Percentiles rank a stretch among this genome's conserved stretches.
These are phyloP conservation scores for Hiodon tergisus DNA, from an alignment of 2,113 vertebrate genomes.

Conservation along the genomic window DNA sequence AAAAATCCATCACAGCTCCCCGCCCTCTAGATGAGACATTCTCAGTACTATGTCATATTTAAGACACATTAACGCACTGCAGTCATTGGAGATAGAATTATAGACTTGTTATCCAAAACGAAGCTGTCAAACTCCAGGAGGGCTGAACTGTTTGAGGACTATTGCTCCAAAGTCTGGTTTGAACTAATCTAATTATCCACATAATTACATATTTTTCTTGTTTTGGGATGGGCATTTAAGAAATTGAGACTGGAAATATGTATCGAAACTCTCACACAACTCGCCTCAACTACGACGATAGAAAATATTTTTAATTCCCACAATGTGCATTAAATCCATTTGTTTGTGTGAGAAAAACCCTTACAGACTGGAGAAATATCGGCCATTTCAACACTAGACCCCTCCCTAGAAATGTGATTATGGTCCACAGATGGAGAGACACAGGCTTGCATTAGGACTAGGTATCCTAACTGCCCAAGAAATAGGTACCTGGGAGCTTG, in stretches of 20 bases:
- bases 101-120: not conserved
- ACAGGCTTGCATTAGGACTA: not conserved
- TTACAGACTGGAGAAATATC: no score
- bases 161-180: conserved; percentile 32
- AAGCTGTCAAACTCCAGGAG: not conserved
- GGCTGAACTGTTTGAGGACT: conserved; percentile 19
- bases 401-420: not conserved
- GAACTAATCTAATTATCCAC: conserved; percentile 30
- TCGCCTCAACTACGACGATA: not conserved
- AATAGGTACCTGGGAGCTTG: conserved; percentile 74
- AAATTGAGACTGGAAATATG: not conserved
- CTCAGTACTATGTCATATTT: conserved; percentile 11
- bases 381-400: not conserved
- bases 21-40: not conserved
- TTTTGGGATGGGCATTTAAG: conserved; percentile 29
- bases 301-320: not conserved
- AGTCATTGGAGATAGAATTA: not conserved
- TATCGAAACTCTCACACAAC: not conserved
- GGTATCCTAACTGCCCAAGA: not conserved
- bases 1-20: not conserved
- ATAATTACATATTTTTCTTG: conserved; percentile 26
- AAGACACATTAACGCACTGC: conserved; percentile 4
- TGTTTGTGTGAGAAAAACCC: not conserved
- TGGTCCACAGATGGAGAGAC: not conserved
- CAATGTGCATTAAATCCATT: not conserved